A percentile compares a stretch with the other conserved stretches of the same genome.
Evolutionary conservation across 2,113 vertebrate genomes (phyloP).

Genomic region (Malaclemys terrapin): DNA sequence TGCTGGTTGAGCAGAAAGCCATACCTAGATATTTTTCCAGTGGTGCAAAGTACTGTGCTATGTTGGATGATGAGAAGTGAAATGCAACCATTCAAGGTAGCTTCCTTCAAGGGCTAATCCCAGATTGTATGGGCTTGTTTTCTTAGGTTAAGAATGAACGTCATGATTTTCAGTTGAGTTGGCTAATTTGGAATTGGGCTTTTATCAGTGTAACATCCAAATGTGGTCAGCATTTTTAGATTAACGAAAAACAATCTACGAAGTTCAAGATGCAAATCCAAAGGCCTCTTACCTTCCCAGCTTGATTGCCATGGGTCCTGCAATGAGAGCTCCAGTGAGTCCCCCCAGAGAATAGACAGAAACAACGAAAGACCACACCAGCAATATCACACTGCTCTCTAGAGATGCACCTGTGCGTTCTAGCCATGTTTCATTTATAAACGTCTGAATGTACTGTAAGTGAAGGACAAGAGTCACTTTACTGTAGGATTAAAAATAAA

Average conservation of each 20-base stretch:
- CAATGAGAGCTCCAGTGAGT: constrained; percentile 84
- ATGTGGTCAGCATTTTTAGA: background rate
- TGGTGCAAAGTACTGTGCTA: background rate
- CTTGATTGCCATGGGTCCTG: constrained; percentile 88
- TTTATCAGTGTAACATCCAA: background rate
- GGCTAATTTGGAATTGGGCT: background rate
- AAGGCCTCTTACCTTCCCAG: constrained; percentile 86
- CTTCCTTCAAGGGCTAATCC: background rate
- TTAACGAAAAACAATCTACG: background rate
- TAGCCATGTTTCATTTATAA: constrained; percentile 87
- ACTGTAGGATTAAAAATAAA: rapidly evolving
- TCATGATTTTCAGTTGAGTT: background rate
- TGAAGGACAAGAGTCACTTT: background rate
- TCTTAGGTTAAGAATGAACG: background rate
- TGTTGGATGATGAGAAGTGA: rapidly evolving
- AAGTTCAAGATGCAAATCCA: background rate
- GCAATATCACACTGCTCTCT: constrained; percentile 79
- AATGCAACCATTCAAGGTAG: background rate
- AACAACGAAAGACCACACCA: constrained; percentile 91
- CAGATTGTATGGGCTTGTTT: background rate
- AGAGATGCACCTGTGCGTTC: constrained; percentile 80
- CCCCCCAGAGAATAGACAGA: constrained; percentile 90
- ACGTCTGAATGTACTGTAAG: constrained; percentile 87
- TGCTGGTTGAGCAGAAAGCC: background rate
- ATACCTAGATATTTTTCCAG: background rate